A percentile compares a stretch with the other conserved stretches of the same genome.
phyloP scores from a whole-genome alignment of 2,888 invertebrate genomes.

The Drosophila eohydei region DNA sequence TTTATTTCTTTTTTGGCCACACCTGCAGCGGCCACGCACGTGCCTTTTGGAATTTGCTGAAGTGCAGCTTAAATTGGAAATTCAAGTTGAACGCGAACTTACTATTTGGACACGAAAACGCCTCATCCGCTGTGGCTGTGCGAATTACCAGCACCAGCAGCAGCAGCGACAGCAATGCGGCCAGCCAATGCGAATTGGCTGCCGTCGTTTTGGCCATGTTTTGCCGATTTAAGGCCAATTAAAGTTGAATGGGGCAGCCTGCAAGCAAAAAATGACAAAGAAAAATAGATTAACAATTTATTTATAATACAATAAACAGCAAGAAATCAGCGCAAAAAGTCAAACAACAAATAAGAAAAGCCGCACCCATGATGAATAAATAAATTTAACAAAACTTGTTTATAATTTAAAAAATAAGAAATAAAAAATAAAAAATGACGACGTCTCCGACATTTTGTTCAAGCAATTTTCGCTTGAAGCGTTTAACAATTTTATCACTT shows the following conservation, averaged over 20 bases:
- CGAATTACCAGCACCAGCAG: constrained; percentile 56
- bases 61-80: constrained; percentile 43
- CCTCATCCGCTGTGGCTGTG: constrained; percentile 80
- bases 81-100: constrained; percentile 73
- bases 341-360: neutral
- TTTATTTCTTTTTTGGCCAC: constrained; percentile 50
- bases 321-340: constrained; percentile 23
- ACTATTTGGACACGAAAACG: constrained; percentile 85
- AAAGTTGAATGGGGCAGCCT: constrained; percentile 60
- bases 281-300: constrained; percentile 34
- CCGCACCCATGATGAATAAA: constrained; percentile 16
- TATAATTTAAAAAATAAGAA: constrained; percentile 47
- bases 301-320: constrained; percentile 39
- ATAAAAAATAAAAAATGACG: constrained; percentile 16
- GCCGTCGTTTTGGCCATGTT: constrained; percentile 84
- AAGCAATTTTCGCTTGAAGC: constrained; percentile 1
- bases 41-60: constrained; percentile 39
- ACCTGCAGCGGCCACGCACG: constrained; percentile 70
- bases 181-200: constrained; percentile 85
- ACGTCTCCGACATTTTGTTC: constrained; percentile 35
- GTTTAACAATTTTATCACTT: constrained; percentile 43
- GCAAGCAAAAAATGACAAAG: constrained; percentile 40
- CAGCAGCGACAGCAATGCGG: constrained; percentile 82
- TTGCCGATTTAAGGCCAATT: constrained; percentile 71
- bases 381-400: constrained; percentile 48